Evolutionary conservation across 2,888 invertebrate genomes (phyloP).

Genomic region (Heliconius hortense): DNA sequence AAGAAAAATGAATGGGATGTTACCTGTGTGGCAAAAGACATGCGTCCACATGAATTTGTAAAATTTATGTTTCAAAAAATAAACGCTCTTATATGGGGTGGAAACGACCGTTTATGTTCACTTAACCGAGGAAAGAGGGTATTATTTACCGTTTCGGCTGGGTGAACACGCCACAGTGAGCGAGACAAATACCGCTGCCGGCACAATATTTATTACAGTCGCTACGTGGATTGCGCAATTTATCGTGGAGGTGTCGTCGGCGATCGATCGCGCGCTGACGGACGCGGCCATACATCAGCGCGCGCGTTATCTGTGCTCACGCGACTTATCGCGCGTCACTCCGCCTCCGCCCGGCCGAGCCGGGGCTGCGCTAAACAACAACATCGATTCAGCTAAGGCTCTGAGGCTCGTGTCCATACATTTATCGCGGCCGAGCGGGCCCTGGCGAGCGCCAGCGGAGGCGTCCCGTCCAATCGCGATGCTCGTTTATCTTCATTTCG

Average conservation of each 20-base stretch:
- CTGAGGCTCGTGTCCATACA: constrained; percentile 56
- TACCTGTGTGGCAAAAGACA: constrained; percentile 47
- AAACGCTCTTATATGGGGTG: constrained; percentile 82
- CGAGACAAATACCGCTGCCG: constrained; percentile 78
- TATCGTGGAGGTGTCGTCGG: constrained; percentile 79
- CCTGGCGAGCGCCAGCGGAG: constrained; percentile 55
- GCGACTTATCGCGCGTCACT: constrained; percentile 70
- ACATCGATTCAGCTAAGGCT: constrained; percentile 55
- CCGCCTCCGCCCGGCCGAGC: constrained; percentile 47
- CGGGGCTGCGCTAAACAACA: constrained; percentile 58
- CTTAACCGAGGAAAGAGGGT: constrained; percentile 82
- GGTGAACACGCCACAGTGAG: constrained; percentile 80
- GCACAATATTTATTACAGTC: constrained; percentile 80
- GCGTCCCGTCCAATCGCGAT: constrained; percentile 83
- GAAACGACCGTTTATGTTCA: constrained; percentile 82
- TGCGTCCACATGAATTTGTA: constrained; percentile 71
- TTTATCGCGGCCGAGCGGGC: constrained; percentile 59
- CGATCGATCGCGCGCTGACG: constrained; percentile 77
- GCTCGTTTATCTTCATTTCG: constrained; percentile 87
- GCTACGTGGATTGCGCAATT: constrained; percentile 80
- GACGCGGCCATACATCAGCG: constrained; percentile 76
- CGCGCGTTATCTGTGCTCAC: constrained; percentile 78
- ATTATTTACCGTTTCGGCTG: constrained; percentile 82
- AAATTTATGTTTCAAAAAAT: constrained; percentile 81
- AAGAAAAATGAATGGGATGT: constrained; percentile 23